A percentile compares a stretch with the other conserved stretches of the same genome.
Conservation (phyloP, 2,113 vertebrate genomes). For the Phodopus roborovskii region DNA sequence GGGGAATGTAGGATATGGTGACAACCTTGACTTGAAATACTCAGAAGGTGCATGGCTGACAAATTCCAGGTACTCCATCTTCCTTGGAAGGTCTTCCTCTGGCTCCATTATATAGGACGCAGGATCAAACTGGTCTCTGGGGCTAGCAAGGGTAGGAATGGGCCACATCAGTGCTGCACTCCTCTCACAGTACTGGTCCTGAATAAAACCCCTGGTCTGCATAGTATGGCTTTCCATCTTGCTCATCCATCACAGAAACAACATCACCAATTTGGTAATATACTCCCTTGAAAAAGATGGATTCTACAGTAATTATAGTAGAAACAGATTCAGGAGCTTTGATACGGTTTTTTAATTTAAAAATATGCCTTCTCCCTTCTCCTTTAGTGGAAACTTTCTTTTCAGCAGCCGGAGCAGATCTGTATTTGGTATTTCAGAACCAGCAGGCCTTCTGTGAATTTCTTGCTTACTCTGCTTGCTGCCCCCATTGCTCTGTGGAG, state of each 20-base stretch:
- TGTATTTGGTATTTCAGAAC: conserved; percentile 97
- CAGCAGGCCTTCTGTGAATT: conserved; percentile 96
- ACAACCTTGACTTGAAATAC: conserved; percentile 97
- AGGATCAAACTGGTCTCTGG: not conserved
- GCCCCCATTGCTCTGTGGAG: no score
- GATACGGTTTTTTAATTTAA: conserved; percentile 98
- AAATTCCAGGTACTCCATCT: conserved; percentile 99
- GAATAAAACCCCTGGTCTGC: no score
- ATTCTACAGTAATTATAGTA: conserved; percentile 97
- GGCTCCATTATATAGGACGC: conserved; percentile 88
- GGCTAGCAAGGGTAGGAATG: no score
- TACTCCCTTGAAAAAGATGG: conserved; percentile 94
- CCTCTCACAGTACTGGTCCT: no score
- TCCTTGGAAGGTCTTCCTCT: conserved; percentile 98
- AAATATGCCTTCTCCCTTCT: conserved; percentile 97
- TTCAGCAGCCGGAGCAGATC: conserved; percentile 95
- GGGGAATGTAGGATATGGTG: conserved; percentile 97
- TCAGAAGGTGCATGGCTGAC: conserved; percentile 98
- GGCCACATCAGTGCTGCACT: no score
- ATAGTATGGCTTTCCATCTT: no score
- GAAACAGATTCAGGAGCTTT: conserved; percentile 98
- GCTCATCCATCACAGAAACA: no score
- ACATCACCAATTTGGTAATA: no score
- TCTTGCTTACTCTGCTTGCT: conserved; percentile 92
- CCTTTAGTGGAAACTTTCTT: conserved; percentile 99